Conservation (phyloP, 2,888 invertebrate species). For the Lasioglossum villosulum region DNA sequence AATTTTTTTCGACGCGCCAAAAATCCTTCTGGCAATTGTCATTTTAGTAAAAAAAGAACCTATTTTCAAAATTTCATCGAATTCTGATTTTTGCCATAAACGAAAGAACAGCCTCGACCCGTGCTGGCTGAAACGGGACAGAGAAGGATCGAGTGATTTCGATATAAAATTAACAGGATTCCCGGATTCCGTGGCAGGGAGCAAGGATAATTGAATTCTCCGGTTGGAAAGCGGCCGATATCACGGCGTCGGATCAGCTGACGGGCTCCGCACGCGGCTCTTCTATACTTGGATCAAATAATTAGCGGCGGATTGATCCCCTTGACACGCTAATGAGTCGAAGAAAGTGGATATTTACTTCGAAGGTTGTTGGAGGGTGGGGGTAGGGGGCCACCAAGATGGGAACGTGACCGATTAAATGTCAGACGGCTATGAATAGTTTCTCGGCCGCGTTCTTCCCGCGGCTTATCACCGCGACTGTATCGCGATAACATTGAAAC, state of each 20-base stretch:
- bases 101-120: no score
- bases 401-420: constrained; percentile 53
- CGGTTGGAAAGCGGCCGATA: constrained; percentile 30
- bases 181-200: neutral
- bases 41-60: no score
- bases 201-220: constrained; percentile 47
- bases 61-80: no score
- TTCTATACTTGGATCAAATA: constrained; percentile 53
- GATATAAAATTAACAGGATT: neutral
- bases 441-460: constrained; percentile 26
- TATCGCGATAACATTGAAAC: constrained; percentile 35
- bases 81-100: no score
- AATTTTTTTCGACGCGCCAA: no score
- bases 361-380: constrained; percentile 47
- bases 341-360: constrained; percentile 59
- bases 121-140: neutral
- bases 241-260: constrained; percentile 39
- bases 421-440: constrained; percentile 49
- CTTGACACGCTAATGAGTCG: constrained; percentile 56
- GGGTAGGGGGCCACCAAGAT: neutral
- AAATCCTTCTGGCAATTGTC: no score
- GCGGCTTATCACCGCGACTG: neutral
- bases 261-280: constrained; percentile 32
- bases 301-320: constrained; percentile 59
- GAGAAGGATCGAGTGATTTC: neutral